Evolutionary conservation across 2,888 invertebrate species (phyloP), one percentile per base, ranked within the genome.

Genomic region (Neoitamus cyanurus): DNA sequence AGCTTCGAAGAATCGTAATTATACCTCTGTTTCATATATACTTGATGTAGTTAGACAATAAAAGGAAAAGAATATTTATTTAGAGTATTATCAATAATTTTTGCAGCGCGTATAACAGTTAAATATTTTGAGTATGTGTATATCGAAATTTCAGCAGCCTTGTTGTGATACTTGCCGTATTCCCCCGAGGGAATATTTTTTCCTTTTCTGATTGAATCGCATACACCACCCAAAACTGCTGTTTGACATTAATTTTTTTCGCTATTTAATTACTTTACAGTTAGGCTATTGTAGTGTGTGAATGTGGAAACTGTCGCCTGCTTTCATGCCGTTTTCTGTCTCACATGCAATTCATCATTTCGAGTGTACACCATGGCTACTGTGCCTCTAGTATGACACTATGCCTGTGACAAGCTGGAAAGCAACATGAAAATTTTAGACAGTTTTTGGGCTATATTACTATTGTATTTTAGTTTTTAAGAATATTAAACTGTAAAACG

Each of bases 401-500:
- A 20, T 58, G 15, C 25, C 6, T 7, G n/a, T 9, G 2, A 9
- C 69, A 69, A 82, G 42, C 3, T 42, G 69, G 28, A 82, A 82
- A 69, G 69, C 82, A 69, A 82, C 28, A 69, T 25, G 69, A 34
- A 36, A 82, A 37, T 37, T 5, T 20, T 69, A 36, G 69, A 36
- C 68, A 69, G 69, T 48, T 84, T 80, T 80, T 80, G 58, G 69
- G 58, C 77, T 70, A 84, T 84, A 80, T 78, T 48, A 84, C 72
- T 85, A 85, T 85, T 85, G 70, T 85, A 36, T 73, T 80, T 42
- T 46, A 36, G 31, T 15, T 72, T n/a, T 85, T 72, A 83, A 83
- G 75, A 75, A 83, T 83, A 83, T 85, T 82, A 85, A 85, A 85
- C 84, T 85, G 84, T 85, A 73, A 82, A 85, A 85, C 84, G 84